phyloP scores from a whole-genome alignment of 2,113 vertebrate species.

The Zapornia atra region DNA sequence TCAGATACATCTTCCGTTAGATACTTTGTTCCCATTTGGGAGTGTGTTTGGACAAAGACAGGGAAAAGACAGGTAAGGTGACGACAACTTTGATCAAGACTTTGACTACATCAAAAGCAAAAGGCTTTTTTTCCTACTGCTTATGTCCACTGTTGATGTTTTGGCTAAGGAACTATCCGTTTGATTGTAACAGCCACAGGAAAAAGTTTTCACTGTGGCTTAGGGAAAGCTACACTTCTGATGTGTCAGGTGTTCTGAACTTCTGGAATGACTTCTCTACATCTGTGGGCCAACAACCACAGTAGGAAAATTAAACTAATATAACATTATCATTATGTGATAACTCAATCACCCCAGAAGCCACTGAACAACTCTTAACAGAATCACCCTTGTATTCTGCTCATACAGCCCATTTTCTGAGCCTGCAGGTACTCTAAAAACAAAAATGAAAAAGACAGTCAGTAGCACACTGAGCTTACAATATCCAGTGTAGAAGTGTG shows the following conservation, averaged over 20 bases:
- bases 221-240: background rate
- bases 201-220: background rate
- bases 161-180: background rate
- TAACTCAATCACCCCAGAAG: background rate
- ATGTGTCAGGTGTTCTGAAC: background rate
- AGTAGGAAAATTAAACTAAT: background rate
- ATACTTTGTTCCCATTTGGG: background rate
- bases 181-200: background rate
- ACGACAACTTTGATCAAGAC: background rate
- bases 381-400: background rate
- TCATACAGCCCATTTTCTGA: background rate
- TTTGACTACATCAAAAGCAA: background rate
- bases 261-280: background rate
- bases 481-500: background rate
- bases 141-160: background rate
- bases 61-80: background rate
- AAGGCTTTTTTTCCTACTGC: background rate
- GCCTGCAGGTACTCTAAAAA: background rate
- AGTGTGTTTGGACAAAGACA: background rate
- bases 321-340: background rate
- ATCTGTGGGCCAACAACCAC: background rate
- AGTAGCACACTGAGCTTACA: background rate
- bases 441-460: background rate
- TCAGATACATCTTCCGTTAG: background rate
- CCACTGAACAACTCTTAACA: background rate